These are phyloP conservation scores for Rhipidura dahli DNA, from an alignment of 2,113 vertebrate genomes.

Conservation along the genomic window DNA sequence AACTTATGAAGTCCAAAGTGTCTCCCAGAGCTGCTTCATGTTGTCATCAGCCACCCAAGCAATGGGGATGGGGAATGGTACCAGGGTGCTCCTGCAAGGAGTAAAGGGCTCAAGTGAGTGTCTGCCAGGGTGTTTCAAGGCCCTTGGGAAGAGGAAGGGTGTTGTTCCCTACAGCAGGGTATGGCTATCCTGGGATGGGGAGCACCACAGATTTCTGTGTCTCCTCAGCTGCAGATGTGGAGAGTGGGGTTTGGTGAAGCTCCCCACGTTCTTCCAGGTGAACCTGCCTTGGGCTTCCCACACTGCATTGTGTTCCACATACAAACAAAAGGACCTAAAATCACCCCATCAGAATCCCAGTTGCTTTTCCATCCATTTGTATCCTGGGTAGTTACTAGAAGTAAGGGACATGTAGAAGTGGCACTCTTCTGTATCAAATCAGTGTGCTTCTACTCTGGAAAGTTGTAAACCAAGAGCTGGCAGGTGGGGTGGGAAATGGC, in stretches of 20 bases:
- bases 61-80: not conserved
- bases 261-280: not conserved
- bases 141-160: not conserved
- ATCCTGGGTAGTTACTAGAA: not conserved
- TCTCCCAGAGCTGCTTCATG: not conserved
- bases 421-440: not conserved
- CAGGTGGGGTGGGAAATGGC: not conserved
- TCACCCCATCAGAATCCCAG: not conserved
- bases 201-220: not conserved
- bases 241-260: not conserved
- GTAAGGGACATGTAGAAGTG: not conserved
- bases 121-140: not conserved
- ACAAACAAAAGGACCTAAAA: not conserved
- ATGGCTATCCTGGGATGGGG: not conserved
- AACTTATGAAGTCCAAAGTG: not conserved
- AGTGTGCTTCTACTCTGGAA: not conserved
- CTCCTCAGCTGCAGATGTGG: not conserved
- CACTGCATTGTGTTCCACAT: not conserved
- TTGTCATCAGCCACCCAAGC: not conserved
- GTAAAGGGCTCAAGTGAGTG: not conserved
- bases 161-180: not conserved
- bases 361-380: not conserved
- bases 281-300: not conserved
- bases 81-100: not conserved
- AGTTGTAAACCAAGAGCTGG: not conserved